Conservation (phyloP, 2,888 invertebrate species). For the Neoaliturus tenellus region DNA sequence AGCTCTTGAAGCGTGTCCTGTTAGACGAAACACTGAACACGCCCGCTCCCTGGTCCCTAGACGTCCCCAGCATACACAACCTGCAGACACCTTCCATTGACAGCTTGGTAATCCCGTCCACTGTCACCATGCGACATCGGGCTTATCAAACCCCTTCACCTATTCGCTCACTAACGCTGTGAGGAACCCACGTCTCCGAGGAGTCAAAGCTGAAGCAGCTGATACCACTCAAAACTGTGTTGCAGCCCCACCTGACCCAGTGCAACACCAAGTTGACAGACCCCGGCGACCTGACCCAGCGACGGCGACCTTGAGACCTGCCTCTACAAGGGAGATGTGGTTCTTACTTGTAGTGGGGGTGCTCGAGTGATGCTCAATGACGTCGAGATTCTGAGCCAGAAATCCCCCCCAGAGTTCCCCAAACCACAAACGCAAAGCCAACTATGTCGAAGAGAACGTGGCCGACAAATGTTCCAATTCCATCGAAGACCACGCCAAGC, state of each 20-base stretch:
- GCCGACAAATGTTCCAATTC: slow-evolving; percentile 71
- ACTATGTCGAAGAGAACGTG: slow-evolving; percentile 62
- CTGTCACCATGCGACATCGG: not conserved
- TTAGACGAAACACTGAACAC: slow-evolving; percentile 72
- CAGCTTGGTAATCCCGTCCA: not conserved
- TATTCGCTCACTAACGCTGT: too few relatives aligned
- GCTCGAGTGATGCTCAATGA: slow-evolving; percentile 97
- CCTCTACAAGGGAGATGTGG: slow-evolving; percentile 90
- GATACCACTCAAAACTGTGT: too few relatives aligned
- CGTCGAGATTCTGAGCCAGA: slow-evolving; percentile 91
- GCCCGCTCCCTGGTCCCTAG: not conserved
- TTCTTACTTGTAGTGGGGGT: slow-evolving; percentile 96
- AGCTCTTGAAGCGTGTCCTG: slow-evolving; percentile 78
- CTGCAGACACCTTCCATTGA: slow-evolving; percentile 22
- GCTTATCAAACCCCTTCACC: too few relatives aligned
- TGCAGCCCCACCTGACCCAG: too few relatives aligned
- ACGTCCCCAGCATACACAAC: not conserved
- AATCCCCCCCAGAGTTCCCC: slow-evolving; percentile 80
- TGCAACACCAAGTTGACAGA: too few relatives aligned
- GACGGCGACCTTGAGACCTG: too few relatives aligned
- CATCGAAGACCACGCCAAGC: slow-evolving; percentile 70
- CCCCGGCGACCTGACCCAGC: too few relatives aligned
- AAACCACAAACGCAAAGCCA: slow-evolving; percentile 70
- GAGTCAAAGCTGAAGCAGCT: too few relatives aligned
- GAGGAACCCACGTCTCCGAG: too few relatives aligned